These are phyloP conservation scores for Notothenia coriiceps DNA, from an alignment of 2,113 vertebrate species.

Conservation along the genomic window DNA sequence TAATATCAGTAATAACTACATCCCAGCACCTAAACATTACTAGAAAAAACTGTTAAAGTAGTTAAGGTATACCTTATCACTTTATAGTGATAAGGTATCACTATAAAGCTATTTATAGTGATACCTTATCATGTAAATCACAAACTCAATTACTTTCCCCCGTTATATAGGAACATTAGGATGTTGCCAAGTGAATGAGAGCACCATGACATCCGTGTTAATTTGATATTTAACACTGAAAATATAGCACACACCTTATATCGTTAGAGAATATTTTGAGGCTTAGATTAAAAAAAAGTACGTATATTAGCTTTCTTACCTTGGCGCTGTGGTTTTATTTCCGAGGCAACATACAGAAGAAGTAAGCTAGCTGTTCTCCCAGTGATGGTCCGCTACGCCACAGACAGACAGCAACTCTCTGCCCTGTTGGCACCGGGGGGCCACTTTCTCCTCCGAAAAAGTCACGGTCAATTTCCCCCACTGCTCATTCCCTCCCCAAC, in stretches of 20 bases:
- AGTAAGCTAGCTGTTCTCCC: conserved; percentile 10
- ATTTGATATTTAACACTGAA: not conserved
- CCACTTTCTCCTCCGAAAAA: conserved; percentile 59
- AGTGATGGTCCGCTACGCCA: conserved; percentile 30
- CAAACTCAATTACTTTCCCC: no score
- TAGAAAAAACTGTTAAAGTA: not conserved
- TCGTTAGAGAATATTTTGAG: not conserved
- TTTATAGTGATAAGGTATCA: no score
- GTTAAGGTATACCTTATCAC: no score
- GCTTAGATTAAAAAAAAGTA: not conserved
- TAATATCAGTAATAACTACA: not conserved
- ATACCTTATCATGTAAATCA: not conserved
- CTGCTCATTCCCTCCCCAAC: conserved; percentile 45
- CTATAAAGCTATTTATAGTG: not conserved
- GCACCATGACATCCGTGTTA: not conserved
- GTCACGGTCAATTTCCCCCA: conserved; percentile 42
- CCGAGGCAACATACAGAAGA: conserved; percentile 47
- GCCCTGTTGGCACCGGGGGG: conserved; percentile 72
- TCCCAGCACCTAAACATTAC: not conserved
- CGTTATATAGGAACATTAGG: not conserved
- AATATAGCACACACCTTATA: not conserved
- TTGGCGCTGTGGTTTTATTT: conserved; percentile 29
- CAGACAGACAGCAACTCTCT: conserved; percentile 40
- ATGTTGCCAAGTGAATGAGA: not conserved
- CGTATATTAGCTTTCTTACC: conserved; percentile 24